These are phyloP conservation scores for Phaethon lepturus DNA, from an alignment of 2,113 vertebrate genomes.

Conservation along the genomic window DNA sequence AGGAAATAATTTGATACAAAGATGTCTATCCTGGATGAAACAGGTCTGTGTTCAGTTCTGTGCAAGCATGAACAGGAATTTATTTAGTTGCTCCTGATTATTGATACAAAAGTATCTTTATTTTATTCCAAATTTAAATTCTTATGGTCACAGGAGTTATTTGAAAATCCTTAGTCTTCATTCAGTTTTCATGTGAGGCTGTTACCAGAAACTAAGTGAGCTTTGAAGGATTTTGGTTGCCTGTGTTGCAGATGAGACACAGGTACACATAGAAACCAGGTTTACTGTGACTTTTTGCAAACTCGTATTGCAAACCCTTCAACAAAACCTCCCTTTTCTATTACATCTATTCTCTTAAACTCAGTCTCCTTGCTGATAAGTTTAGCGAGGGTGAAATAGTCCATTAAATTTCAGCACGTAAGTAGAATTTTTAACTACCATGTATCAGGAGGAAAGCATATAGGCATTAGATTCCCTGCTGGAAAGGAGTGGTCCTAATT, in stretches of 20 bases:
- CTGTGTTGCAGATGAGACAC: not conserved
- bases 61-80: not conserved
- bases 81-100: not conserved
- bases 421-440: not conserved
- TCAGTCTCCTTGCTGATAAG: not conserved
- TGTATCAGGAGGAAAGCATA: not conserved
- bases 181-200: not conserved
- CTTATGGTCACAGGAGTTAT: not conserved
- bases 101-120: not conserved
- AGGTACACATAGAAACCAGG: not conserved
- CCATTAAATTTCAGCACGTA: not conserved
- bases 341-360: not conserved
- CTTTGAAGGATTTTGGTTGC: not conserved
- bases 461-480: not conserved
- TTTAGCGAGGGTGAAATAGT: not conserved
- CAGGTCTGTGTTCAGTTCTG: not conserved
- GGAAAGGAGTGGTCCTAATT: not conserved
- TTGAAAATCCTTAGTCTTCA: not conserved
- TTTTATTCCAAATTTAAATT: not conserved
- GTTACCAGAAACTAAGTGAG: not conserved
- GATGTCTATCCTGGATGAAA: not conserved
- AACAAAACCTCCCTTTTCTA: not conserved
- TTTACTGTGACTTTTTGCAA: not conserved
- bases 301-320: not conserved
- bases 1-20: not conserved